Evolutionary conservation across 92 coral and sea anemone genomes (phyloP), one percentile per base, ranked within the genome.

Genomic region (Hydrozoanthus gracilis): DNA sequence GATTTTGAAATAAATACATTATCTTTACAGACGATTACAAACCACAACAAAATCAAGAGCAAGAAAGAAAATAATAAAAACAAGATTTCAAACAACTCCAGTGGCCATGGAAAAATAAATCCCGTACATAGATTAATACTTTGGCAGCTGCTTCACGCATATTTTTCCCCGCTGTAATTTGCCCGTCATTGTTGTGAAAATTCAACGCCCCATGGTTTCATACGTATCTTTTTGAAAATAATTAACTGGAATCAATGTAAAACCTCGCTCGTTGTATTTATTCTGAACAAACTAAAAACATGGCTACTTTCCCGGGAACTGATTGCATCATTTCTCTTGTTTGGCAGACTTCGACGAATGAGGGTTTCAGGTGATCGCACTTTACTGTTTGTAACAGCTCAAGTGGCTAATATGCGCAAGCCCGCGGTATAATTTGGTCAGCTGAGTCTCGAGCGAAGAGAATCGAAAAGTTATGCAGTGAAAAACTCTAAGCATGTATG

Each of bases 361-460:
- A 46, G 13, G 3, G 5, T 35, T 8, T 14, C 71, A 62, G 44
- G 39, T 3, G 14, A 6, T 9, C 1, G 39, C 45, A 5, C 14
- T 16, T 50, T 46, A 14, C 73, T 17, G 44, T 44, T 35, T 9
- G 73, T 9, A 4, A 45, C 39, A 48, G 52, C 60, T 3, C 39
- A 49, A 49, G 4, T n/a, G 74, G 47, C 6, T 45, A 66, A 51
- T 47, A 39, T 14, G 44, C 14, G 18, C 18, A 80, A 20, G 85
- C 85, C 85, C 73, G 85, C 85, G 85, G 48, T 15, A 13, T 80
- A 11, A 64, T 52, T 47, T 65, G 39, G 64, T 80, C 85, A 65
- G 85, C 85, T 65, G 75, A 7, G 48, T 65, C 85, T 39, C 85
- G 49, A 80, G 4, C 48, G 4, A 46, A 11, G 8, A 44, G 10